Evolutionary conservation across 2,888 invertebrate genomes (phyloP).

Genomic region (Cheilosia urbana): DNA sequence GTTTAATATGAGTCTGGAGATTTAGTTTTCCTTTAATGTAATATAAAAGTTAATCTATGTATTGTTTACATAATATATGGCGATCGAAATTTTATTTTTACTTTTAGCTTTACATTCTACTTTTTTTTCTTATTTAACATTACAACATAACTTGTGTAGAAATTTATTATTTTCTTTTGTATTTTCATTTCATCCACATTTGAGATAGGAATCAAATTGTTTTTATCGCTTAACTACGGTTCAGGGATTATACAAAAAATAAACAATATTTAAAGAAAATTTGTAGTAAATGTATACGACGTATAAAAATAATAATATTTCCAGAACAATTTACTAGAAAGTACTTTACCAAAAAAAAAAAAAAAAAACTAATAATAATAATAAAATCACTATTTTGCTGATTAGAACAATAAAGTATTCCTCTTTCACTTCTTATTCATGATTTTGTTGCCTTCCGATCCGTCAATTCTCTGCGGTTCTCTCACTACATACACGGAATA

Average conservation of each 20-base stretch:
- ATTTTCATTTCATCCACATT: constrained; percentile 41
- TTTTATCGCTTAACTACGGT: constrained; percentile 7
- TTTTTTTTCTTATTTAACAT: constrained; percentile 12
- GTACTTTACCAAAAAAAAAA: constrained; percentile 31
- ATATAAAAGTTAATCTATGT: constrained; percentile 41
- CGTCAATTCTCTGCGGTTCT: constrained; percentile 36
- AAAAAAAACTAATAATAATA: constrained; percentile 11
- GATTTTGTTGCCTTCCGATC: constrained; percentile 32
- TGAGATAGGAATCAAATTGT: constrained; percentile 62
- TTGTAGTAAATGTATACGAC: constrained; percentile 9
- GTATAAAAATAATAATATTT: constrained; percentile 65
- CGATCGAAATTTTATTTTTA: constrained; percentile 46
- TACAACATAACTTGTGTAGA: constrained; percentile 45
- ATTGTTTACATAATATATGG: constrained; percentile 44
- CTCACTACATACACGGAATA: constrained; percentile 11
- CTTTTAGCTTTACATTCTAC: constrained; percentile 3
- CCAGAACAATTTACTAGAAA: constrained; percentile 38
- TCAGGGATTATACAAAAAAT: neutral
- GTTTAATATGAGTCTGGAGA: constrained; percentile 38
- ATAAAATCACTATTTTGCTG: constrained; percentile 61
- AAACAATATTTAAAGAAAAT: constrained; percentile 40
- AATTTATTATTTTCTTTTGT: neutral
- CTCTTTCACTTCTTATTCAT: constrained; percentile 17
- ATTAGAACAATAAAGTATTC: constrained; percentile 52
- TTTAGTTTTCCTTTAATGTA: constrained; percentile 26